Percentiles rank a stretch among this genome's conserved stretches.
Conservation (phyloP, 2,888 invertebrate species). For the Selenia dentaria region DNA sequence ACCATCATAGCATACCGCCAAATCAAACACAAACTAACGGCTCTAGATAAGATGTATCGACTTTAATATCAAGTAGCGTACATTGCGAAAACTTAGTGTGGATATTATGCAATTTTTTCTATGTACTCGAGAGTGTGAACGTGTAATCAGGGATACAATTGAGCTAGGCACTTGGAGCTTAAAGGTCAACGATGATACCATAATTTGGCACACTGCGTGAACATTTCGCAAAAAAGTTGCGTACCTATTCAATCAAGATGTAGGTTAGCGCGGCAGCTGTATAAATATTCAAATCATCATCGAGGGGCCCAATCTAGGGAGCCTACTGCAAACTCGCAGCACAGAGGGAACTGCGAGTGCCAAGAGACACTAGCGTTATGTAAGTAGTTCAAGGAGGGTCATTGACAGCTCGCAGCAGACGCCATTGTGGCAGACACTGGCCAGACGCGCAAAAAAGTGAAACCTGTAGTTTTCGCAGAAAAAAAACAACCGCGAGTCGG, state of each 20-base stretch:
- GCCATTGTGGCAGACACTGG: constrained; percentile 69
- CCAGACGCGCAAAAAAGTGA: constrained; percentile 82
- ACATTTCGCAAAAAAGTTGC: constrained; percentile 19
- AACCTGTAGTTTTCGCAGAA: constrained; percentile 68
- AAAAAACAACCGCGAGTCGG: constrained; percentile 33
- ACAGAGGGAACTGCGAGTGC: constrained; percentile 37
- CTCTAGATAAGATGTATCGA: constrained; percentile 22
- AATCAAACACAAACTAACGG: constrained; percentile 10
- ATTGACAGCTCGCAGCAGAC: constrained; percentile 58
- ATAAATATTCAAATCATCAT: constrained; percentile 5
- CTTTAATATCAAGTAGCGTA: too few species aligned
- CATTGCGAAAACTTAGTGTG: constrained; percentile 5
- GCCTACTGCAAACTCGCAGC: constrained; percentile 20
- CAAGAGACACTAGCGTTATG: constrained; percentile 54
- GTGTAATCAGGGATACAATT: constrained; percentile 2
- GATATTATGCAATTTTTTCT: background rate
- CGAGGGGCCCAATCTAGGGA: constrained; percentile 43
- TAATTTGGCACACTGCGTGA: constrained; percentile 2
- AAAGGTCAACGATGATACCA: constrained; percentile 9
- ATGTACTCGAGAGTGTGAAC: background rate
- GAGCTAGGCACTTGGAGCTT: background rate
- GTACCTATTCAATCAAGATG: constrained; percentile 4
- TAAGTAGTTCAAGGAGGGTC: constrained; percentile 81
- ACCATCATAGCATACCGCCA: constrained; percentile 9
- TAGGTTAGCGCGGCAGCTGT: constrained; percentile 5